Conservation (phyloP, 53 echinoderm and acorn worm species). For the Astropecten irregularis region DNA sequence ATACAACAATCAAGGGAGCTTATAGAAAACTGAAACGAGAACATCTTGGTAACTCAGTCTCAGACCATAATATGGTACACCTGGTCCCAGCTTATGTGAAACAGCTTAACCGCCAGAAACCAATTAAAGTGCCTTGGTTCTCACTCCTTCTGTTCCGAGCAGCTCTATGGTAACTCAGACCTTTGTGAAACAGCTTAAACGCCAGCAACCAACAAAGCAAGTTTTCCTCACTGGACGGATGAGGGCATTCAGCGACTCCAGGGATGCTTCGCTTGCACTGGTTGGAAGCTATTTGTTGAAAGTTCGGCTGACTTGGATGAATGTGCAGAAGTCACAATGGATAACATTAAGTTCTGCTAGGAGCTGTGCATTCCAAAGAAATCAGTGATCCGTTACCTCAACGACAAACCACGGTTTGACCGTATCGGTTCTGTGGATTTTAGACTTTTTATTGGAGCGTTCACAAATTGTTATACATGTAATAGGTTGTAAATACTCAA, state of each 20-base stretch:
- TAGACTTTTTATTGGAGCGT: too few relatives aligned
- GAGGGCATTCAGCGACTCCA: neutral
- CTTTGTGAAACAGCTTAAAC: conserved; percentile 28
- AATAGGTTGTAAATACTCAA: too few relatives aligned
- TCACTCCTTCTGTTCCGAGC: too few relatives aligned
- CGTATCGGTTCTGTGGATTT: too few relatives aligned
- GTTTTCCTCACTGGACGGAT: conserved; percentile 1
- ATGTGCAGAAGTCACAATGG: conserved; percentile 31
- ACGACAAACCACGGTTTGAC: conserved; percentile 38
- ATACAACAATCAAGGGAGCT: neutral
- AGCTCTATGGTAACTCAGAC: too few relatives aligned
- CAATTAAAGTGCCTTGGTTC: too few relatives aligned
- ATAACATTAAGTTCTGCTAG: conserved; percentile 39
- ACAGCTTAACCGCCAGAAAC: too few relatives aligned
- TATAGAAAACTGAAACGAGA: conserved; percentile 26
- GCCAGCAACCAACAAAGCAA: conserved; percentile 1
- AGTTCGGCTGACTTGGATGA: conserved; percentile 21
- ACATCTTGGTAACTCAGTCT: conserved; percentile 22
- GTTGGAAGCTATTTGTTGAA: neutral
- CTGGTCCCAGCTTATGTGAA: conserved; percentile 31
- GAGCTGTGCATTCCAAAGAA: conserved; percentile 41
- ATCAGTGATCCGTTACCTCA: neutral
- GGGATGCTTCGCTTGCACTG: conserved; percentile 20
- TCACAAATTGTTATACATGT: too few relatives aligned
- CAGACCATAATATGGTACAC: too few relatives aligned